Conservation (phyloP, 2,797 vertebrate genomes). For the Myotis vivesi region DNA sequence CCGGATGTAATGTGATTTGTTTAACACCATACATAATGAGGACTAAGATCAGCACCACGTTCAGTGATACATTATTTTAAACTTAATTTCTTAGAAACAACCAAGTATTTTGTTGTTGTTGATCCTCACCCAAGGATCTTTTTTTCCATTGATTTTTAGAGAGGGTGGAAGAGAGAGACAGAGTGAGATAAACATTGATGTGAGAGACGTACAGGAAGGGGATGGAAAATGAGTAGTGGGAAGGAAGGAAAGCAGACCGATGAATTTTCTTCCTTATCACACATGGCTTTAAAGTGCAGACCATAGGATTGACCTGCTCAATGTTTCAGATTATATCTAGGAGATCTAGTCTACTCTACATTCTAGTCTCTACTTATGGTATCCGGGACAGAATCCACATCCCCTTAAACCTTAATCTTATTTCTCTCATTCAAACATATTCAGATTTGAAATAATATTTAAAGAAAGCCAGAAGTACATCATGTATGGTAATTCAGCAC, state of each 20-base stretch:
- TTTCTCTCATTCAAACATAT: not conserved
- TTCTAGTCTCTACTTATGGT: not conserved
- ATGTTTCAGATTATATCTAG: not conserved
- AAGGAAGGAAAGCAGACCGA: not conserved
- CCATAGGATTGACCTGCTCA: rapidly evolving
- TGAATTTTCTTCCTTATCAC: not conserved
- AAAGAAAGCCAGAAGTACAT: constrained; percentile 36
- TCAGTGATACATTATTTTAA: not conserved
- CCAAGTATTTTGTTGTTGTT: no score
- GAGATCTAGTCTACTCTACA: not conserved
- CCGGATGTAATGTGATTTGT: not conserved
- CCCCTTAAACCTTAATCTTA: not conserved
- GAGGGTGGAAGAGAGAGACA: no score
- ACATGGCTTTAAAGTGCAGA: not conserved
- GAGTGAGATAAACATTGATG: no score
- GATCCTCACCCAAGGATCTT: no score
- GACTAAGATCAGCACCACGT: not conserved
- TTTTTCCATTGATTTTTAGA: no score
- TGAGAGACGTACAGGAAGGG: not conserved
- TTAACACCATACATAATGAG: not conserved
- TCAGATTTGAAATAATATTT: constrained; percentile 18
- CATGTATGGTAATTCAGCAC: not conserved
- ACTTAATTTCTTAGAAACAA: constrained; percentile 20
- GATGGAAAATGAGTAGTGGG: not conserved
- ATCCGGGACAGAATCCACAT: not conserved